These are phyloP conservation scores for Criorhina ranunculi DNA, from an alignment of 2,888 invertebrate species.

Conservation along the genomic window DNA sequence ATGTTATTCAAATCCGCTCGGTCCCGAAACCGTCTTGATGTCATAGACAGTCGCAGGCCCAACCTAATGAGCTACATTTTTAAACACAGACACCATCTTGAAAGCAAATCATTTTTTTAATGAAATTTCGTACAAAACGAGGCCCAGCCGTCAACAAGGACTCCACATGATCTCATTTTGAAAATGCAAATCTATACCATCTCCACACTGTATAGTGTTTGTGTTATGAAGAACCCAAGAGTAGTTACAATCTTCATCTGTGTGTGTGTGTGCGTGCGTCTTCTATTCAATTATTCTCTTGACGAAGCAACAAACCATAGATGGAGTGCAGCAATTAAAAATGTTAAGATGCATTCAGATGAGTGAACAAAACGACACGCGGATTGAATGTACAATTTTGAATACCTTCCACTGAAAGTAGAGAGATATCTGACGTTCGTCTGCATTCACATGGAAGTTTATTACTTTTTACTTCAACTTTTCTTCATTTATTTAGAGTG, in stretches of 20 bases:
- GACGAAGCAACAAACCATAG: slow-evolving; percentile 61
- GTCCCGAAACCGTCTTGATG: too few species aligned
- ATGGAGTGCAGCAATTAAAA: slow-evolving; percentile 74
- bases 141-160: too few species aligned
- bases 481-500: slow-evolving; percentile 23
- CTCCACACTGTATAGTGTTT: slow-evolving; percentile 5
- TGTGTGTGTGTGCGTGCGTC: slow-evolving; percentile 18
- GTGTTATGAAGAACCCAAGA: slow-evolving; percentile 16
- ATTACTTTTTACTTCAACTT: slow-evolving; percentile 39
- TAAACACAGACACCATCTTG: too few species aligned
- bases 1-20: too few species aligned
- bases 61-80: too few species aligned
- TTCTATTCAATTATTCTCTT: slow-evolving; percentile 59
- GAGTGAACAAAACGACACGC: slow-evolving; percentile 56
- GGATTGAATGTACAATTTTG: slow-evolving; percentile 48
- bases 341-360: slow-evolving; percentile 72
- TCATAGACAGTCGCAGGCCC: too few species aligned
- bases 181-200: background rate
- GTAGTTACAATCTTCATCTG: slow-evolving; percentile 19
- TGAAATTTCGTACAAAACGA: too few species aligned
- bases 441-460: slow-evolving; percentile 44
- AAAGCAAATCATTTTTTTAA: too few species aligned
- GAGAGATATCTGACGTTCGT: background rate
- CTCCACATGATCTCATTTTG: too few species aligned
- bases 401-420: slow-evolving; percentile 14